phyloP scores from a whole-genome alignment of 1,140 invertebrate genomes.

The Meloidogyne hapla region DNA sequence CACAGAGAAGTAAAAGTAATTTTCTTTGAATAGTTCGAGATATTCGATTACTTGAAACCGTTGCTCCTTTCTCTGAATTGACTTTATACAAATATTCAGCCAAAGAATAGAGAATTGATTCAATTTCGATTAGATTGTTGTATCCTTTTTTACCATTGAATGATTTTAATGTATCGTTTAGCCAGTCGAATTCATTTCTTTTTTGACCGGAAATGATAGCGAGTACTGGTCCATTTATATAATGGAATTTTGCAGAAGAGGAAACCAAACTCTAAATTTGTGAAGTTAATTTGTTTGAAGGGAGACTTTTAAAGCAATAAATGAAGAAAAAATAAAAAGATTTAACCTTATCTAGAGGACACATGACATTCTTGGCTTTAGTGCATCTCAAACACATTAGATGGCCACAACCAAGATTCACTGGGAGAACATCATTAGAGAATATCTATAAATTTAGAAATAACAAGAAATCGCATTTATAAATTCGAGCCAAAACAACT shows the following conservation, averaged over 20 bases:
- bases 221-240: constrained; percentile 22
- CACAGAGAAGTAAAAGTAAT: constrained; percentile 79
- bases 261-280: constrained; percentile 2
- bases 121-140: not conserved
- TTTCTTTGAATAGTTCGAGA: constrained; percentile 93
- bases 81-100: constrained; percentile 39
- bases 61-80: constrained; percentile 49
- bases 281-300: not conserved
- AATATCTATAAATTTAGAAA: constrained; percentile 43
- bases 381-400: constrained; percentile 46
- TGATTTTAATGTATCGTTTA: constrained; percentile 7
- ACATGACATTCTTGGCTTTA: not conserved
- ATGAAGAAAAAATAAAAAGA: not conserved
- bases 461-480: too few relatives aligned
- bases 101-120: constrained; percentile 19
- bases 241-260: constrained; percentile 13
- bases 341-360: constrained; percentile 4
- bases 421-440: constrained; percentile 39
- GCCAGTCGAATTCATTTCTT: not conserved
- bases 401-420: constrained; percentile 56
- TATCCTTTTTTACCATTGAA: constrained; percentile 9
- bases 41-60: constrained; percentile 65
- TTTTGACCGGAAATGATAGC: not conserved
- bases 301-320: too few relatives aligned
- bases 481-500: too few relatives aligned